phyloP scores from a whole-genome alignment of 2,797 vertebrate genomes.

The Pitangus sulphuratus region DNA sequence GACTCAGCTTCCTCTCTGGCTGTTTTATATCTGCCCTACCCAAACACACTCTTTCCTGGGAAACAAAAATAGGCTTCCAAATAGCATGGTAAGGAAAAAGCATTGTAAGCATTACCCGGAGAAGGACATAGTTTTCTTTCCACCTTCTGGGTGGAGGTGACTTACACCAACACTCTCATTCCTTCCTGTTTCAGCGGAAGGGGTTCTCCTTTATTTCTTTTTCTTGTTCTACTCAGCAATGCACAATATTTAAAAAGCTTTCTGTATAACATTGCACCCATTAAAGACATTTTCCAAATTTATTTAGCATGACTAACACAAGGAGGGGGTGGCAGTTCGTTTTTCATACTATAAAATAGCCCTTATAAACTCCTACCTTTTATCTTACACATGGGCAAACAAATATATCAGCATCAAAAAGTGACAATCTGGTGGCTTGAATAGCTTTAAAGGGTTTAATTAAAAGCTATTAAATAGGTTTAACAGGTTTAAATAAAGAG shows the following conservation, averaged over 20 bases:
- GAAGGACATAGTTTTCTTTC: background rate
- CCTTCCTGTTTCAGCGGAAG: background rate
- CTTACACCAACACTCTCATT: background rate
- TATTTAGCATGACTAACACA: conserved; percentile 13
- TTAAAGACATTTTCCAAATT: background rate
- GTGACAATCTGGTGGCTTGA: conserved; percentile 7
- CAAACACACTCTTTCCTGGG: background rate
- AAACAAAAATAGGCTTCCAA: conserved; percentile 34
- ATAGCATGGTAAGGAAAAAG: background rate
- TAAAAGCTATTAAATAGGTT: conserved; percentile 43
- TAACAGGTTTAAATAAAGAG: conserved; percentile 36
- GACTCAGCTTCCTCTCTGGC: background rate
- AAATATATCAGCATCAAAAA: conserved; percentile 14
- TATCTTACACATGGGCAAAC: background rate
- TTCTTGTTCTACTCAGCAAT: background rate
- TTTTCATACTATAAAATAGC: background rate
- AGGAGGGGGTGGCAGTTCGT: background rate
- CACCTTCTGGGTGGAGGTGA: background rate
- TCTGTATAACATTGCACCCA: background rate
- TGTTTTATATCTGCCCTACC: background rate
- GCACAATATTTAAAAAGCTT: background rate
- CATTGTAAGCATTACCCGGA: background rate
- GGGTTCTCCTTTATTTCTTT: background rate
- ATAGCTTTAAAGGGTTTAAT: conserved; percentile 36
- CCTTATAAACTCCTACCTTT: background rate